Base-by-base conservation (phyloP, 2,113 vertebrate species). In the Siniperca knerii region DNA sequence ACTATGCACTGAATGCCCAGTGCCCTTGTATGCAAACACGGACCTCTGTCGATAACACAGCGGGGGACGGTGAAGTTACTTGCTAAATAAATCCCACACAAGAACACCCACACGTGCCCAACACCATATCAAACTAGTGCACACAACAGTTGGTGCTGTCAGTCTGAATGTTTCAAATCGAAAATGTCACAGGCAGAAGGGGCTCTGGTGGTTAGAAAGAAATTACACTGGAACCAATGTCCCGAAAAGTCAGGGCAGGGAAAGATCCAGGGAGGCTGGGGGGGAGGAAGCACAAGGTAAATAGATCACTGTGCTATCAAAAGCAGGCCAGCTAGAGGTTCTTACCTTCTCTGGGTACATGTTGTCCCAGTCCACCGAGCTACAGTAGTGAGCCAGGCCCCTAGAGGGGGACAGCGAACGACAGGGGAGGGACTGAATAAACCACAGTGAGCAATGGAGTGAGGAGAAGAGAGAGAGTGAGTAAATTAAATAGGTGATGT, bases 301-400 rank as follows among this genome's bases (percentile, higher is more conserved):
- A 86, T 74, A 35, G 81, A 84, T 46, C 44, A 72, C 48, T 1
- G 37, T 3, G 33, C 15, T 46, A 29, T 82, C 58, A 73, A 83
- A 84, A 81, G 69, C 79, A 62, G 54, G 48, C 16, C 77, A 71
- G 68, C 73, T 18, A 33, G 16, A 64, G n/a, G 21, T 35, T 76
- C 91, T 92, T 93, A 93, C 92, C 91, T 93, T 91, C 78, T 93
- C 85, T 69, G 91, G 90, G 89, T 92, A 93, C 88, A 95, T 90
- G 82, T 54, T 87, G 86, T 88, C 83, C 81, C 79, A 18, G 78
- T 83, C 66, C 82, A 81, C 44, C 11, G 12, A 75, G 74, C 75
- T 60, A 76, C 62, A 78, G 40, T 4, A 23, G 68, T 29, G 60
- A 85, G 72, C 57, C 66, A 7, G 67, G 74, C 82, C 73, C 85